A percentile compares a stretch with the other conserved stretches of the same genome.
phyloP scores from a whole-genome alignment of 2,888 invertebrate species.

The Choreutis nemorana region DNA sequence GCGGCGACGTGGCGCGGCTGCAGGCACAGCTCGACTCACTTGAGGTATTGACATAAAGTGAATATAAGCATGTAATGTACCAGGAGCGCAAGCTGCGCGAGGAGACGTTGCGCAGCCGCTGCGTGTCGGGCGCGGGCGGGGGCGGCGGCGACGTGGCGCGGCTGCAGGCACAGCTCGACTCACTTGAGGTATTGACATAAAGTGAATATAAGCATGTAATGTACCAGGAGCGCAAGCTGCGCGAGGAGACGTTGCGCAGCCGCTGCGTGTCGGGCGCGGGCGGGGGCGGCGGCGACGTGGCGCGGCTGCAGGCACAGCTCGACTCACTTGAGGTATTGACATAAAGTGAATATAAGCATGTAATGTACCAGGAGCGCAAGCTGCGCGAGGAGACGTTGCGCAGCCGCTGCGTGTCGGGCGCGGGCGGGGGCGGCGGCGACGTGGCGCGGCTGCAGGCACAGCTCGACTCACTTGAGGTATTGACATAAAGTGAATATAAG shows the following conservation, averaged over 20 bases:
- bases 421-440: constrained; percentile 69
- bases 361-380: constrained; percentile 33
- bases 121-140: constrained; percentile 63
- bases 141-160: constrained; percentile 73
- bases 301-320: constrained; percentile 80
- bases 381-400: constrained; percentile 42
- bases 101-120: constrained; percentile 28
- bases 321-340: constrained; percentile 76
- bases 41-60: constrained; percentile 70
- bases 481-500: no score
- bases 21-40: constrained; percentile 84
- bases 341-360: neutral
- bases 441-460: constrained; percentile 81
- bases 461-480: constrained; percentile 78
- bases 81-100: constrained; percentile 50
- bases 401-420: constrained; percentile 36
- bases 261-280: constrained; percentile 57
- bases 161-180: constrained; percentile 83
- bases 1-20: constrained; percentile 73
- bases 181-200: constrained; percentile 73
- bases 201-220: no score
- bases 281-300: constrained; percentile 72
- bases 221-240: constrained; percentile 48
- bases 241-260: constrained; percentile 36
- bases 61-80: no score